Evolutionary conservation across 2,888 invertebrate genomes (phyloP).

Genomic region (Troides helena): DNA sequence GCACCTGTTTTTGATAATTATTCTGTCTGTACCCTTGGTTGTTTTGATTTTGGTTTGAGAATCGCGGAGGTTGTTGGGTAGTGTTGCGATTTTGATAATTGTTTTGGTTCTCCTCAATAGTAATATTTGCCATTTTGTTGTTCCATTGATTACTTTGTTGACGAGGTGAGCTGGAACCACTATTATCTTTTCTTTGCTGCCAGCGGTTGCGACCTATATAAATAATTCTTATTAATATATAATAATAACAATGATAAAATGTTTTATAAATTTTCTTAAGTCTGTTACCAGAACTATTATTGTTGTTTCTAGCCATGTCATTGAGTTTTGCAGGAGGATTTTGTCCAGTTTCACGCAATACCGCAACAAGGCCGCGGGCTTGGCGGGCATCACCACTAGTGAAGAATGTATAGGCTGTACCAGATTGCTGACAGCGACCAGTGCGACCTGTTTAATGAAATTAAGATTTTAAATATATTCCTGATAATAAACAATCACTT

Average conservation of each 20-base stretch:
- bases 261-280: not conserved
- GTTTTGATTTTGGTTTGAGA: constrained; percentile 70
- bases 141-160: constrained; percentile 78
- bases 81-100: constrained; percentile 61
- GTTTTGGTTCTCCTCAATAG: constrained; percentile 56
- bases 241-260: not conserved
- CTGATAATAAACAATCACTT: not conserved
- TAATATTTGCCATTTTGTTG: constrained; percentile 69
- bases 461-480: not conserved
- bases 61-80: constrained; percentile 74
- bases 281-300: constrained; percentile 67
- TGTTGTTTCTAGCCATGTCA: constrained; percentile 84
- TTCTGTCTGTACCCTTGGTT: constrained; percentile 70
- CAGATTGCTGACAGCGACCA: constrained; percentile 94
- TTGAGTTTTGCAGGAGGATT: constrained; percentile 88
- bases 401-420: constrained; percentile 98
- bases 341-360: constrained; percentile 96
- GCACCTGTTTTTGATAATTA: constrained; percentile 76
- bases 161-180: constrained; percentile 73
- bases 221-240: not conserved
- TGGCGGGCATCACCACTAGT: constrained; percentile 94
- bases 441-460: constrained; percentile 83
- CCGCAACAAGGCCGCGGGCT: constrained; percentile 94
- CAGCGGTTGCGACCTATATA: constrained; percentile 79
- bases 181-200: constrained; percentile 81